Base-by-base conservation (phyloP, 2,797 vertebrate genomes). In the Lithobates sylvaticus region DNA sequence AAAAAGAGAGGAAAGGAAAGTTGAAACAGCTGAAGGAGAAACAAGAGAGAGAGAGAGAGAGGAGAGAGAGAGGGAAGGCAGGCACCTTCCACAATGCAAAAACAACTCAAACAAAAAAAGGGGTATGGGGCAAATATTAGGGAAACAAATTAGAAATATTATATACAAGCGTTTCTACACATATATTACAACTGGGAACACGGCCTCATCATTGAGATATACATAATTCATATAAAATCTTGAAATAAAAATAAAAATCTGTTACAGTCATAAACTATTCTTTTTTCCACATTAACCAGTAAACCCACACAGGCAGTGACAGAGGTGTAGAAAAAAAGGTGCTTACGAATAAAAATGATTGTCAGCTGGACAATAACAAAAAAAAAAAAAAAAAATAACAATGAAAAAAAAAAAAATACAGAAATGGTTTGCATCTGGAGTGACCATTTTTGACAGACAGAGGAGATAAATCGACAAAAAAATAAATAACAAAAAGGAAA, bases 201-300 rank as follows among this genome's bases (percentile, higher is more conserved):
- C 96, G 97, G 96, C 96, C 95, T 96, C 96, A 96, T 97, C 96
- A 97, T 97, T 97, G 96, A 97, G 97, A 98, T 99, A 99, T 98
- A 99, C 97, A 99, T 98, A 99, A 99, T 99, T 98, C 98, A 98
- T 99, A 99, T 99, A 99, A 99, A 99, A 99, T 97, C 97, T 99
- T 96, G 96, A 99, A 99, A 99, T 99, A 99, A 99, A 99, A 99
- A 98, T 98, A 99, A 99, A 98, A 99, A 98, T 99, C 97, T 99
- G 96, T 98, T 98, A 99, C 97, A 99, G 97, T 97, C 97, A 98
- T 97, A 98, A 87, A 98, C 96, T 96, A 97, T 97, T 97, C 96
- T 95, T 96, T 78, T 61, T 97, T 97, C 95, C 96, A 97, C 96
- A 97, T 96, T 97, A 96, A 98, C 96, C 97, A 97, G 96, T 23